Evolutionary conservation across 1,140 invertebrate species (phyloP).

Genomic region (Eriosoma lanigerum): DNA sequence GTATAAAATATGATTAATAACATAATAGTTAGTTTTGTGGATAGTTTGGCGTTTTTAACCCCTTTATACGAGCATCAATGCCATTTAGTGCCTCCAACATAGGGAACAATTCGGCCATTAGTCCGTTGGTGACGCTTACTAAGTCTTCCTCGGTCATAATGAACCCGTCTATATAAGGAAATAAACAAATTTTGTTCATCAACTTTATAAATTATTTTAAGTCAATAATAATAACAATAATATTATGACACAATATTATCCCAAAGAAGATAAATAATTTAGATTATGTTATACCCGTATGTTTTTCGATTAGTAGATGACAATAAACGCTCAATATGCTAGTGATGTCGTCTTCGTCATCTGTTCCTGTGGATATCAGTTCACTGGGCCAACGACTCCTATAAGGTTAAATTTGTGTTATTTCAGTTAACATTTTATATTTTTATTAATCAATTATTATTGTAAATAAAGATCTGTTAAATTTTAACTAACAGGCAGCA

Average conservation of each 20-base stretch:
- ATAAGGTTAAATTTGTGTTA: slow-evolving; percentile 35
- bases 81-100: slow-evolving; percentile 47
- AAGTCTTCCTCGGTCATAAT: slow-evolving; percentile 50
- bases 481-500: too few relatives aligned
- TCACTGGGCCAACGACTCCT: slow-evolving; percentile 66
- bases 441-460: too few relatives aligned
- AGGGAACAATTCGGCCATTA: slow-evolving; percentile 48
- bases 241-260: too few relatives aligned
- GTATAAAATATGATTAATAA: not conserved
- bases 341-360: slow-evolving; percentile 68
- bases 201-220: too few relatives aligned
- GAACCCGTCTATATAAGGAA: slow-evolving; percentile 34
- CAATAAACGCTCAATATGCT: slow-evolving; percentile 73
- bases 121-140: slow-evolving; percentile 28
- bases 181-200: too few relatives aligned
- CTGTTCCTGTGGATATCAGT: slow-evolving; percentile 61
- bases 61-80: slow-evolving; percentile 41
- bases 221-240: too few relatives aligned
- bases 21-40: slow-evolving; percentile 17
- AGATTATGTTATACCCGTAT: slow-evolving; percentile 62
- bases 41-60: slow-evolving; percentile 33
- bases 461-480: too few relatives aligned
- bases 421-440: too few relatives aligned
- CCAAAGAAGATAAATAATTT: not conserved
- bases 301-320: slow-evolving; percentile 68